Conservation (phyloP, 37 sponge, comb jelly and placozoan genomes). For the Hexactinellida sp. region DNA sequence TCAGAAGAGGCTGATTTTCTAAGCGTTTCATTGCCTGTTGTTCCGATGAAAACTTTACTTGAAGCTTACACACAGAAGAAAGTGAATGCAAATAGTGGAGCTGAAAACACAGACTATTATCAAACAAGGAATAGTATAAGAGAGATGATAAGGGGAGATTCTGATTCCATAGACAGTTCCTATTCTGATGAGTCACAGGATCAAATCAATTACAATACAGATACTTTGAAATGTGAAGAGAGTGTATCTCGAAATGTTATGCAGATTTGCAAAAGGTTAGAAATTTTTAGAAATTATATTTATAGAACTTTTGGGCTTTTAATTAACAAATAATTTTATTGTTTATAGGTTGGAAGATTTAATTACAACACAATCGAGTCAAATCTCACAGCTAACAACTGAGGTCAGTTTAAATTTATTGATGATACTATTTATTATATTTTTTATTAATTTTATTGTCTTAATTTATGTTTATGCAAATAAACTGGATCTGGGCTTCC, state of each 20-base stretch:
- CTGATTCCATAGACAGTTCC: neutral
- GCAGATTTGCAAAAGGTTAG: neutral
- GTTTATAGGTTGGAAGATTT: neutral
- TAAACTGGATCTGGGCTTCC: too few relatives aligned
- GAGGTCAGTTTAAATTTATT: neutral
- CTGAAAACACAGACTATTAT: neutral
- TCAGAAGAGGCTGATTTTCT: neutral
- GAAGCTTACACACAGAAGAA: neutral
- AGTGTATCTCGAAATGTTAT: too few relatives aligned
- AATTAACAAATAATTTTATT: too few relatives aligned
- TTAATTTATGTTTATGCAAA: too few relatives aligned
- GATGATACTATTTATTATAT: neutral
- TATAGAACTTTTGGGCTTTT: neutral
- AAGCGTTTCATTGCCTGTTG: neutral
- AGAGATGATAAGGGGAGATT: neutral
- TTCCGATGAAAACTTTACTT: neutral
- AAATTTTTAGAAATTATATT: neutral
- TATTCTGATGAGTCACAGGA: neutral
- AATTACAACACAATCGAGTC: neutral
- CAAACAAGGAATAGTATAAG: too few relatives aligned
- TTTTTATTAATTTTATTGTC: too few relatives aligned
- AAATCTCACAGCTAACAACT: neutral
- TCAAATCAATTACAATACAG: too few relatives aligned
- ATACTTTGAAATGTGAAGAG: too few relatives aligned
- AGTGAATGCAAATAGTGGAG: neutral